These are phyloP conservation scores for Emydocephalus ijimae DNA, from an alignment of 2,113 vertebrate genomes.

Conservation along the genomic window DNA sequence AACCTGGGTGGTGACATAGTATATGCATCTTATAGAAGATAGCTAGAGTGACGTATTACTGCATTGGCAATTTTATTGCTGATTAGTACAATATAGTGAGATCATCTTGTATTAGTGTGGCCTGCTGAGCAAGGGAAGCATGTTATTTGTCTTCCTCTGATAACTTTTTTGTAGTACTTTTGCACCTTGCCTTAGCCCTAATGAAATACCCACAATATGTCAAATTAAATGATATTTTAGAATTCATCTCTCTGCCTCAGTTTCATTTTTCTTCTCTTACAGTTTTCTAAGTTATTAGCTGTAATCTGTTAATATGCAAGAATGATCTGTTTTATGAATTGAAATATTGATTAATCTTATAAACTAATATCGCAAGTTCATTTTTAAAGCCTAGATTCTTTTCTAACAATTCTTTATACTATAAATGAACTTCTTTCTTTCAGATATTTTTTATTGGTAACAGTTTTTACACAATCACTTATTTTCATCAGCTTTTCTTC, in stretches of 20 bases:
- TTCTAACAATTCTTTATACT: slow-evolving; percentile 51
- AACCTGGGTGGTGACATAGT: neutral
- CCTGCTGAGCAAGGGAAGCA: no score
- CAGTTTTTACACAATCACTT: slow-evolving; percentile 49
- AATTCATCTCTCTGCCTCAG: neutral
- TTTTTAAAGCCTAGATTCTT: slow-evolving; percentile 58
- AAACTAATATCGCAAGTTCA: slow-evolving; percentile 16
- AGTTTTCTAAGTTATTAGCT: neutral
- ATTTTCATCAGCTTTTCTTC: slow-evolving; percentile 76
- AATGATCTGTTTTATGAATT: neutral
- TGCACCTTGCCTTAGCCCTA: neutral
- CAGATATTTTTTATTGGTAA: slow-evolving; percentile 56
- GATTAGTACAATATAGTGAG: neutral
- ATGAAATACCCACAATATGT: neutral
- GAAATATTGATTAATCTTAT: neutral
- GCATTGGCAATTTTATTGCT: neutral
- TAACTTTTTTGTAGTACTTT: neutral
- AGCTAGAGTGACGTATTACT: neutral
- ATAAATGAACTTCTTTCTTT: slow-evolving; percentile 62
- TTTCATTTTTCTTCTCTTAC: neutral
- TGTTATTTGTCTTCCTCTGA: neutral
- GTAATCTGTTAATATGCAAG: slow-evolving; percentile 11
- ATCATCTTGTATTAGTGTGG: neutral
- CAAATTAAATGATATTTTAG: slow-evolving; percentile 11
- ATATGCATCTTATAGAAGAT: neutral